Evolutionary conservation across 2,797 vertebrate species (phyloP), one percentile per base, ranked within the genome.

Genomic region (Pipistrellus pipistrellus): DNA sequence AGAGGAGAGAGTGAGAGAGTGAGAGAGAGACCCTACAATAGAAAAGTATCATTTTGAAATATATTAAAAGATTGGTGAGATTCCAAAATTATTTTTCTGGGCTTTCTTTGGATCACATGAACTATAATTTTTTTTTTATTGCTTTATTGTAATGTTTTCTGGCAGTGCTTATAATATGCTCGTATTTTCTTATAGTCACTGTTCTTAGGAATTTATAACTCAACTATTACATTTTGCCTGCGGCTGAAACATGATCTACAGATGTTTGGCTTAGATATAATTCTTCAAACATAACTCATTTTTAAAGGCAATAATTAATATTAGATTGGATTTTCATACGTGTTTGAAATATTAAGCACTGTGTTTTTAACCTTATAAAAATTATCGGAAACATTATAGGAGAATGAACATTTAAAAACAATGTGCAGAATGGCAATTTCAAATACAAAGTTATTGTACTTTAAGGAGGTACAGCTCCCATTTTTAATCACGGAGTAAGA

Each of bases 291-390:
- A 86, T 73, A 95, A 91, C 48, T 91, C 44, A 85, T 93, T 92
- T 95, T 97, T 89, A 92, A 92, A 92, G 46, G 32, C 57, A 96
- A 68, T 80, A 76, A 69, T 94, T 93, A 94, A 86, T 96, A 76
- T 91, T 92, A 84, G 41, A 76, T 62, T 92, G 71, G n/a, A 23
- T 83, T 0, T 69, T 96, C 75, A 88, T 94, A 71, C 3, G 35
- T 95, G 15, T 81, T 95, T 86, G n/a, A 92, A 90, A 95, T 90
- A 93, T 81, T 95, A 88, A 80, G 14, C 4, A 90, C 51, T 66
- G 3, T 57, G 86, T 96, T 92, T 90, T 44, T 12, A 83, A 84
- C 75, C 64, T 86, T 76, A 86, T 72, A 75, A 93, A 93, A 77
- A 78, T 66, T 72, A 10, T 64, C 53, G 68, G 59, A 83, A 66